Evolutionary conservation across 1,140 invertebrate genomes (phyloP), one percentile per base, ranked within the genome.

Genomic region (Frieseomelitta varia): DNA sequence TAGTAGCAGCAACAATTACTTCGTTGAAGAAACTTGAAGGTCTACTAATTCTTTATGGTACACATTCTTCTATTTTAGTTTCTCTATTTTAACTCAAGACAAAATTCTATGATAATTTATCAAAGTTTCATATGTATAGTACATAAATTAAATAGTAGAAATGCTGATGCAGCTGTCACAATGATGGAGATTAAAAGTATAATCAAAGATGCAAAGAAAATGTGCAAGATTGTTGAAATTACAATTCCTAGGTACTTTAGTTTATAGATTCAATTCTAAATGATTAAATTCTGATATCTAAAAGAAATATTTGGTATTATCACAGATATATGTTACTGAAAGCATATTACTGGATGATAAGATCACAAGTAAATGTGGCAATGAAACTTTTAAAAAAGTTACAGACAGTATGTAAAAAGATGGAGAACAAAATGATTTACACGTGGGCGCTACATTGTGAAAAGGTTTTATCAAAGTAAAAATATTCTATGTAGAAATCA

Each of bases 11-110:
- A 4, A 91, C 91, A 11, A 86, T 92, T 63, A 94, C 93, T 10
- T 34, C 58, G 15, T 84, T 94, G 34, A 95, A 94, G 47, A 92
- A 90, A 84, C 82, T 95, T 4, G 94, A 95, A 74, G 92, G 91
- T 4, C 81, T 94, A 17, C 77, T 94, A 2, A 93, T 95, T 75
- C 87, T 87, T 68, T 94, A 94, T 34, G 93, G 94, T 94, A 91
- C 77, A 34, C 55, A 15, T 39, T 53, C 34, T 34, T 65, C 19
- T 24, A 65, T 10, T 21, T 77, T 1, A 0, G 8, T 39, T 39
- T 47, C 47, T 65, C 19, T 24, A 51, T 10, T 21, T 77, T 1
- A 47, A n/a, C 21, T 27, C 2, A 10, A 61, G 34, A 30, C 47
- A 51, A 53, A 72, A 24, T 63, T 47, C 8, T 21, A 17, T 8